Evolutionary conservation across 2,888 invertebrate genomes (phyloP), one percentile per base, ranked within the genome.

Genomic region (Auanema sp.): DNA sequence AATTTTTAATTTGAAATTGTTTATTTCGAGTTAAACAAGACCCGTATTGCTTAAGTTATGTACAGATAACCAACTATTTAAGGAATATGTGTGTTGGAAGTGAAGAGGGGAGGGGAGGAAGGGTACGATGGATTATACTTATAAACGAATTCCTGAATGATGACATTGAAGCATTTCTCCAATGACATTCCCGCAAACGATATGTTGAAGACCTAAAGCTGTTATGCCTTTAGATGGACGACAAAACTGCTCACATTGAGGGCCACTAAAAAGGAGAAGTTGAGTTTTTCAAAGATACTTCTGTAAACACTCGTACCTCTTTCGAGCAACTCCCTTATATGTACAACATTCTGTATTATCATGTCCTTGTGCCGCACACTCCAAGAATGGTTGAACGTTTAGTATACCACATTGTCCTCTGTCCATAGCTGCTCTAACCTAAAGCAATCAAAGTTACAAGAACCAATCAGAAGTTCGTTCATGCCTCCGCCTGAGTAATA

Each of bases 181-280:
- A 43, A 81, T 77, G n/a, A 75, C 77, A 41, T 70, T 68, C 21
- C 77, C 77, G 61, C 81, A 81, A 2, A 72, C 67, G 21, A 82
- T 60, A 61, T 81, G 81, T 58, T 79, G 80, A 21, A 81, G 69
- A 16, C 81, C 79, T 11, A 81, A 70, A 1, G 76, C 64, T 0
- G 76, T 71, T 1, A 79, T 59, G 1, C 78, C 79, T 24, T 65
- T 66, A 1, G 65, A 25, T 6, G 78, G 75, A 12, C 74, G 72
- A 53, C 81, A 81, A 58, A 81, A 80, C 21, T 80, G 76, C 18
- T 79, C 78, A 57, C 81, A 81, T 60, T 81, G 81, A 14, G 75
- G 77, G 16, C 81, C 81, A 24, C 80, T 79, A 66, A 51, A 77
- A 18, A 8, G 24, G 12, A 1, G 43, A 23, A 42, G 33, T 21